phyloP scores from a whole-genome alignment of 2,888 invertebrate species.

The Phortica magna region DNA sequence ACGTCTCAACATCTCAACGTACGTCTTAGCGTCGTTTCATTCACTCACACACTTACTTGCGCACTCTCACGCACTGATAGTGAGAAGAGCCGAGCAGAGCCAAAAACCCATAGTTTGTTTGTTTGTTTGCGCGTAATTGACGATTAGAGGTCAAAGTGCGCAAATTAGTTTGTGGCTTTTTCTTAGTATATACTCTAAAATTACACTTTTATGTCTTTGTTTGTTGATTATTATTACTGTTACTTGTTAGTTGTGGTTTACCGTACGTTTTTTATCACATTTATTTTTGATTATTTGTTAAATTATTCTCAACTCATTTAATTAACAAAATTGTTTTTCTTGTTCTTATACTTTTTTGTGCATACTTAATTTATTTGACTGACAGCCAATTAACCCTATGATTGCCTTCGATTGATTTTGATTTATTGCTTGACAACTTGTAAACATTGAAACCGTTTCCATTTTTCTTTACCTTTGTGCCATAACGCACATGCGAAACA shows the following conservation, averaged over 20 bases:
- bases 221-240: neutral
- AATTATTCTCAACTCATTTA: too few species aligned
- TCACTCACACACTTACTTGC: neutral
- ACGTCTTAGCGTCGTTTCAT: neutral
- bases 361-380: too few species aligned
- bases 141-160: slow-evolving; percentile 47
- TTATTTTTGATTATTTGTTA: neutral
- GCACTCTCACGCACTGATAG: too few species aligned
- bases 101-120: neutral
- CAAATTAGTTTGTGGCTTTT: slow-evolving; percentile 43
- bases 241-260: neutral
- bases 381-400: too few species aligned
- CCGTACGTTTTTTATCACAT: neutral
- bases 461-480: too few species aligned
- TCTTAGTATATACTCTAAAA: neutral
- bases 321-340: too few species aligned
- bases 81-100: neutral
- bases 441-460: too few species aligned
- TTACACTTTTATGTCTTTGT: slow-evolving; percentile 13
- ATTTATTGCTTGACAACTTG: too few species aligned
- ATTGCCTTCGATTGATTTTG: too few species aligned
- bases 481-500: too few species aligned
- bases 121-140: slow-evolving; percentile 22
- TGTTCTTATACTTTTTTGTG: too few species aligned
- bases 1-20: neutral